Evolutionary conservation across 1,140 invertebrate genomes (phyloP), one percentile per base, ranked within the genome.

Genomic region (Anastatus disparis): DNA sequence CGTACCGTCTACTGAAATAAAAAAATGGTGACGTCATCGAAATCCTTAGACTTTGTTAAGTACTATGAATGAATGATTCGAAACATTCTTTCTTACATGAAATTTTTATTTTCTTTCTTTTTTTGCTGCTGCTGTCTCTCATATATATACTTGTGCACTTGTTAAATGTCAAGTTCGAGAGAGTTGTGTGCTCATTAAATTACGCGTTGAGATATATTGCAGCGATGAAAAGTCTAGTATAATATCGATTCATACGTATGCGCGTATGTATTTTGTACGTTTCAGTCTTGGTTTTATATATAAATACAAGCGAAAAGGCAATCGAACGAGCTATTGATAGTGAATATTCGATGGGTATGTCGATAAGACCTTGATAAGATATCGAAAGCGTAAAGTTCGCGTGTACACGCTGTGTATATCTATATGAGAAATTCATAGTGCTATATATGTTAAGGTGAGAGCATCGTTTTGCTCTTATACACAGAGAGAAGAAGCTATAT

Each of bases 111-210:
- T 24, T 22, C 58, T 15, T 22, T 3, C 2, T 24, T 15, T 27
- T 20, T 17, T 8, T 22, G 27, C 13, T 29, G 24, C 35, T 40
- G n/a, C n/a, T 22, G 12, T 17, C 29, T 6, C 38, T 26, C 6
- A 26, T 17, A 38, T 35, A n/a, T 52, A n/a, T 15, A 64, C 15
- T n/a, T 35, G 12, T 27, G 27, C 26, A 2, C n/a, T 10, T 17
- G n/a, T 56, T 46, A 44, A 56, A 66, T 56, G 64, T 66, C 53
- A 56, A 66, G 64, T 56, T 66, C 64, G 53, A 24, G n/a, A n/a
- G n/a, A n/a, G n/a, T n/a, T n/a, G n/a, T n/a, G n/a, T n/a, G 27
- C n/a, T 26, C 35, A 8, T 22, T 55, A 15, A 55, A 26, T 29
- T 26, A 40, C 17, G 61, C 29, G 2, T 13, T 7, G 58, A 61